Percentiles rank a stretch among this genome's conserved stretches.
Evolutionary conservation across 2,797 vertebrate genomes (phyloP).

Genomic region (Huso huso): DNA sequence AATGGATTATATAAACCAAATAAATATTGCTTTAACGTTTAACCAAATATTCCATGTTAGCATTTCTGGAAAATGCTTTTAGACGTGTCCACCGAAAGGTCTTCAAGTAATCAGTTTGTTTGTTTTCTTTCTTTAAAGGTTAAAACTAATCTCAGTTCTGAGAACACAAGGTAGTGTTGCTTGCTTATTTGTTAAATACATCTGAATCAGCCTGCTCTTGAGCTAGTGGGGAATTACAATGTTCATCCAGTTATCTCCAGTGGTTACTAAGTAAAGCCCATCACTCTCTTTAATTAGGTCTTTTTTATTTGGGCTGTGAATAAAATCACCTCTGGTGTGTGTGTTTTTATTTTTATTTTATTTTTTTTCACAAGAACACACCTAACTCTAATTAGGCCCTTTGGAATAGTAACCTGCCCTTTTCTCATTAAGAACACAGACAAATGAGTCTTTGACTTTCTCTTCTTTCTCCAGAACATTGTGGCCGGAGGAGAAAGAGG

Average conservation of each 20-base stretch:
- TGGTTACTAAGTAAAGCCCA: slow-evolving; percentile 79
- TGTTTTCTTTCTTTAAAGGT: not conserved
- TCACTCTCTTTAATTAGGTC: slow-evolving; percentile 90
- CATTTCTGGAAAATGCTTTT: no score
- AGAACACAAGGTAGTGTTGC: not conserved
- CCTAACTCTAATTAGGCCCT: slow-evolving; percentile 91
- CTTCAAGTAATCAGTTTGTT: slow-evolving; percentile 9
- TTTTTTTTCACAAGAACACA: slow-evolving; percentile 67
- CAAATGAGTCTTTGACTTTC: slow-evolving; percentile 69
- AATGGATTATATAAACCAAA: no score
- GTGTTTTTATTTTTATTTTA: no score
- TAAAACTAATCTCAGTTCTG: not conserved
- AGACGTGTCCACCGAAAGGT: not conserved
- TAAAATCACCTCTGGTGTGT: slow-evolving; percentile 78
- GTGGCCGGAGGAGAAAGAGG: slow-evolving; percentile 32
- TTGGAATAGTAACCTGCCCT: slow-evolving; percentile 79
- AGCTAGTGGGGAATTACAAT: slow-evolving; percentile 57
- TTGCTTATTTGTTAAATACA: slow-evolving; percentile 33
- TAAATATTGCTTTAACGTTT: no score
- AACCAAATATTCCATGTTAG: no score
- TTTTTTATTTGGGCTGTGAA: slow-evolving; percentile 71
- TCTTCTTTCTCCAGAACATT: slow-evolving; percentile 41
- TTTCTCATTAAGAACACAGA: slow-evolving; percentile 81
- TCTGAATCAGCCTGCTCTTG: slow-evolving; percentile 43
- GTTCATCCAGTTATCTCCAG: slow-evolving; percentile 51